Conservation (phyloP, 2,113 vertebrate species). For the Corydoras maculifer region DNA sequence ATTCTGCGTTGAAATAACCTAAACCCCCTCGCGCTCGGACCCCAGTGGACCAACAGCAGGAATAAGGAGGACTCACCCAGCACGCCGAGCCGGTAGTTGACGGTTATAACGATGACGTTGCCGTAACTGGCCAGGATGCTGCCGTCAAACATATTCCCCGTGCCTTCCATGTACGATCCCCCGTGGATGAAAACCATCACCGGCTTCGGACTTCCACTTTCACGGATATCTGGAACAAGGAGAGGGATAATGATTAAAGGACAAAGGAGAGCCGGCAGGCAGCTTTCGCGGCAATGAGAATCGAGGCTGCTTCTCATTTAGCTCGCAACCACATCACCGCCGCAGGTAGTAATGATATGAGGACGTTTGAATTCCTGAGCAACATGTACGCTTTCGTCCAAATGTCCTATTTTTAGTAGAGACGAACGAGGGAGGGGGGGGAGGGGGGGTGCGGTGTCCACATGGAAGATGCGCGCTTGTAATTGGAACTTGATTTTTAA, state of each 20-base stretch:
- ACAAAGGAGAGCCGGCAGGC: slow-evolving; percentile 54
- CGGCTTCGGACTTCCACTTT: slow-evolving; percentile 97
- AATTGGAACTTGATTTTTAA: too few relatives aligned
- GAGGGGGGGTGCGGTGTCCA: too few relatives aligned
- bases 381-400: slow-evolving; percentile 30
- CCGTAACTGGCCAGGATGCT: slow-evolving; percentile 99
- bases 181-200: slow-evolving; percentile 99
- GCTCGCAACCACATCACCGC: slow-evolving; percentile 27
- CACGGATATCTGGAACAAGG: slow-evolving; percentile 87
- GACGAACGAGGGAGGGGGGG: too few relatives aligned
- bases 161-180: slow-evolving; percentile 99
- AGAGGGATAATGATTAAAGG: slow-evolving; percentile 65
- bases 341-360: too few relatives aligned
- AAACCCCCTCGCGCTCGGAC: background rate
- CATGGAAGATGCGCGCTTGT: too few relatives aligned
- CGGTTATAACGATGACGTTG: slow-evolving; percentile 98
- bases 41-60: too few relatives aligned
- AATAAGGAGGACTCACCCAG: slow-evolving; percentile 77
- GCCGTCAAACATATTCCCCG: slow-evolving; percentile 97
- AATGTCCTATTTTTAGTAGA: too few relatives aligned
- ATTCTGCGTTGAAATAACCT: slow-evolving; percentile 33
- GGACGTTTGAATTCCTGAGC: slow-evolving; percentile 49
- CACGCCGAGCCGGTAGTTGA: slow-evolving; percentile 97
- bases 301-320: slow-evolving; percentile 43
- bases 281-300: slow-evolving; percentile 50